phyloP scores from a whole-genome alignment of 2,888 invertebrate genomes.

The Matsumyia berberina region DNA sequence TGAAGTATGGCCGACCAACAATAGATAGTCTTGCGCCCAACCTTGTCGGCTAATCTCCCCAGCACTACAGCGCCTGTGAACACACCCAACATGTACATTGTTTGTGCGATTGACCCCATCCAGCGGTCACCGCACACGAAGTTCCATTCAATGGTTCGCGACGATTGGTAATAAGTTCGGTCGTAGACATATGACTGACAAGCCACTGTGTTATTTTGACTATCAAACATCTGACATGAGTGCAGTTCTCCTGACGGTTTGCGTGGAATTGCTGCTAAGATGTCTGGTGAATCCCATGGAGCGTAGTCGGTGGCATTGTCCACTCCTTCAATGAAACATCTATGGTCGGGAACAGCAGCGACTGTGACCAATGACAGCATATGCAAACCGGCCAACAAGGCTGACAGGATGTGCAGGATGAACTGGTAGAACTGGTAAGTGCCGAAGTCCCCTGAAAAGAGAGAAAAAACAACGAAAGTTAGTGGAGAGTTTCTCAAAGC shows the following conservation, averaged over 20 bases:
- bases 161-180: slow-evolving; percentile 89
- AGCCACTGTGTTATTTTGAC: slow-evolving; percentile 82
- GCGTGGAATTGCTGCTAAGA: slow-evolving; percentile 86
- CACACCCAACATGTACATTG: slow-evolving; percentile 91
- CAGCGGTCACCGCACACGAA: slow-evolving; percentile 92
- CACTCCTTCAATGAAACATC: slow-evolving; percentile 85
- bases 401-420: slow-evolving; percentile 90
- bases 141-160: slow-evolving; percentile 92
- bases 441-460: slow-evolving; percentile 90
- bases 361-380: slow-evolving; percentile 93
- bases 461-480: background rate
- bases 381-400: slow-evolving; percentile 90
- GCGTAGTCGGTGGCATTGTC: slow-evolving; percentile 85
- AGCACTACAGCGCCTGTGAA: slow-evolving; percentile 91
- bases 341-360: slow-evolving; percentile 91
- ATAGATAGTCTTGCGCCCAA: slow-evolving; percentile 92
- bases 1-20: slow-evolving; percentile 91
- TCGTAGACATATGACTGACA: slow-evolving; percentile 90
- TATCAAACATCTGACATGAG: slow-evolving; percentile 86
- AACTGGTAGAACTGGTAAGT: slow-evolving; percentile 92
- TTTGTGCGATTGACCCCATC: slow-evolving; percentile 92
- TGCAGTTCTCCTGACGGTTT: slow-evolving; percentile 86
- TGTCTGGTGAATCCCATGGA: slow-evolving; percentile 86
- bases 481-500: background rate
- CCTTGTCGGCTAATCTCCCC: slow-evolving; percentile 91